Conservation (phyloP, 35 echinoderm and acorn worm species). For the Holothuria glaberrima region DNA sequence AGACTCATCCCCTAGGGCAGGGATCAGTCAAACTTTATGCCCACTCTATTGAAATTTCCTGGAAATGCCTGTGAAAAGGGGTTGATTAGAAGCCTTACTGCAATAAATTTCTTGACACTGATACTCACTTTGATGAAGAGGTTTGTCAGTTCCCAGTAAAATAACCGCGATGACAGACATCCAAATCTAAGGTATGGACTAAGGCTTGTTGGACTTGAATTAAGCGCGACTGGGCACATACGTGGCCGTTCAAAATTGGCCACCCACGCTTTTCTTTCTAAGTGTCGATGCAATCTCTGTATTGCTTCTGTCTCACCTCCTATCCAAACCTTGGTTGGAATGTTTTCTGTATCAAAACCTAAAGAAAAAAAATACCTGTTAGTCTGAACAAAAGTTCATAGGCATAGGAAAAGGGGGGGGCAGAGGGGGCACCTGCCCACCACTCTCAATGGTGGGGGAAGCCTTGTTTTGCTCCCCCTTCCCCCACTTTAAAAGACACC, state of each 20-base stretch:
- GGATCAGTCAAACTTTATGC: too few relatives aligned
- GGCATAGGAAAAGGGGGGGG: not conserved
- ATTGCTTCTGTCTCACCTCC: slow-evolving; percentile 94
- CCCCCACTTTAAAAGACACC: too few relatives aligned
- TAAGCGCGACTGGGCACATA: slow-evolving; percentile 83
- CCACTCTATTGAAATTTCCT: too few relatives aligned
- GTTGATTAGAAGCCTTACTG: too few relatives aligned
- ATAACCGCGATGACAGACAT: slow-evolving; percentile 82
- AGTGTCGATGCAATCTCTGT: slow-evolving; percentile 79
- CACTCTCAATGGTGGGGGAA: too few relatives aligned
- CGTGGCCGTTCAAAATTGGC: slow-evolving; percentile 91
- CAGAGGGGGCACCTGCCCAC: too few relatives aligned
- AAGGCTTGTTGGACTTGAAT: slow-evolving; percentile 76
- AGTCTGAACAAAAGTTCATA: not conserved
- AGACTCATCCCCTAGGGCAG: too few relatives aligned
- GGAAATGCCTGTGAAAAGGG: too few relatives aligned
- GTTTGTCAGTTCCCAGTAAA: slow-evolving; percentile 92
- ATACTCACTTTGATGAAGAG: slow-evolving; percentile 83
- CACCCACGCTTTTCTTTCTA: slow-evolving; percentile 95
- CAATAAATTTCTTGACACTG: not conserved
- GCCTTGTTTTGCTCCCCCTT: too few relatives aligned
- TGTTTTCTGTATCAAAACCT: slow-evolving; percentile 92
- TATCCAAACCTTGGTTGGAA: slow-evolving; percentile 80
- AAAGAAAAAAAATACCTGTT: slow-evolving; percentile 32
- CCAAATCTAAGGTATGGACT: slow-evolving; percentile 94